Evolutionary conservation across 2,888 invertebrate genomes (phyloP).

Genomic region (Morinoia aosen): DNA sequence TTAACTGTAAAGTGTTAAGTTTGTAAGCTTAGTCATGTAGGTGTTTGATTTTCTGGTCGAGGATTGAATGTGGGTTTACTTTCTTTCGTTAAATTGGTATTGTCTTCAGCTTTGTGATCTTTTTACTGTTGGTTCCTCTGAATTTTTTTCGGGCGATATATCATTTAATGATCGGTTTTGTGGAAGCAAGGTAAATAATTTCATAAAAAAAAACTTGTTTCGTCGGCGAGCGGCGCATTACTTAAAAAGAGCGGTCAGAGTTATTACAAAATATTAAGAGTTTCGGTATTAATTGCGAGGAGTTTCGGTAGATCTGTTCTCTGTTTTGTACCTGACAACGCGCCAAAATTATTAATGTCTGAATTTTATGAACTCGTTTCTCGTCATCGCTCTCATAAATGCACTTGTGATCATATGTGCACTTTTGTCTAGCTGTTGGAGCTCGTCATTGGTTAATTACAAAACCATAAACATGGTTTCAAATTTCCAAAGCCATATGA

Average conservation of each 20-base stretch:
- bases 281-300: not conserved
- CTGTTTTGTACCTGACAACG: not conserved
- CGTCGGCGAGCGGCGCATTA: not conserved
- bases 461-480: not conserved
- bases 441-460: not conserved
- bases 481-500: not conserved
- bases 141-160: not conserved
- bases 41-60: conserved; percentile 4
- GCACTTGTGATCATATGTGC: not conserved
- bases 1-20: conserved; percentile 48
- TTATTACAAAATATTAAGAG: not conserved
- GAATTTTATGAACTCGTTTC: not conserved
- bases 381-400: not conserved
- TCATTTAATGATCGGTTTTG: not conserved
- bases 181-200: not conserved
- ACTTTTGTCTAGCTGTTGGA: not conserved
- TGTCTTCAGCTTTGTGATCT: not conserved
- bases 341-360: not conserved
- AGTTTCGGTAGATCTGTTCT: not conserved
- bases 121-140: not conserved
- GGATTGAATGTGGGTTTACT: not conserved
- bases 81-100: not conserved
- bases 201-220: not conserved
- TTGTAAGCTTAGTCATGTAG: conserved; percentile 31
- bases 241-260: not conserved